Evolutionary conservation across 2,113 vertebrate genomes (phyloP).

Genomic region (Crotalus viridis): DNA sequence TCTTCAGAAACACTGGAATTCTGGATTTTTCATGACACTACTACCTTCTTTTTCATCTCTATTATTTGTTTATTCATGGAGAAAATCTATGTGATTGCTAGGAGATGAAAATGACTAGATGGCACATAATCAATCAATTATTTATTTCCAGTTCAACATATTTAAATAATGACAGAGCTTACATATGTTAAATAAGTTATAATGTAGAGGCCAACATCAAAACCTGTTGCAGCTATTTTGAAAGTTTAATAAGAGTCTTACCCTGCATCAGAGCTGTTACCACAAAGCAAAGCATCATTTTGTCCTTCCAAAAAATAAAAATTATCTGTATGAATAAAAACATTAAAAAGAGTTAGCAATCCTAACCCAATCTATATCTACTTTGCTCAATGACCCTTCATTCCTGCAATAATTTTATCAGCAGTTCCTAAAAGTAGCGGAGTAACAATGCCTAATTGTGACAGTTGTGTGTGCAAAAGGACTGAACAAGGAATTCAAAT

Average conservation of each 20-base stretch:
- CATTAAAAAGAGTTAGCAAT: not conserved
- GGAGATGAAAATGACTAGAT: not conserved
- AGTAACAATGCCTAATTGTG: not conserved
- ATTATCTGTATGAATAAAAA: slow-evolving; percentile 61
- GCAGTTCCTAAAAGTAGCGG: not conserved
- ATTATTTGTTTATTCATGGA: not conserved
- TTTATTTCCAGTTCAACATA: not conserved
- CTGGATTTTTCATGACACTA: not conserved
- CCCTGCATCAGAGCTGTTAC: slow-evolving; percentile 83
- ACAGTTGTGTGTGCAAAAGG: not conserved
- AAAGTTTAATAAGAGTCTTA: slow-evolving; percentile 63
- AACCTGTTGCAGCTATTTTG: not conserved
- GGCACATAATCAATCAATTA: not conserved
- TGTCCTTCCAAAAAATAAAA: slow-evolving; percentile 72
- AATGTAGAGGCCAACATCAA: not conserved
- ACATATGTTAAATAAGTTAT: not conserved
- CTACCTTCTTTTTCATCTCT: not conserved
- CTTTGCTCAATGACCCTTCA: not conserved
- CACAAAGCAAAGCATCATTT: slow-evolving; percentile 87
- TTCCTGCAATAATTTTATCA: not conserved
- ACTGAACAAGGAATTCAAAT: not conserved
- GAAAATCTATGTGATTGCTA: not conserved
- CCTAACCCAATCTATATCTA: not conserved
- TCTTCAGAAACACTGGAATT: not conserved
- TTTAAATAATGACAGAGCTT: not conserved